Base-by-base conservation (phyloP, 2,113 vertebrate species). In the Brachypodius melanocephalos region DNA sequence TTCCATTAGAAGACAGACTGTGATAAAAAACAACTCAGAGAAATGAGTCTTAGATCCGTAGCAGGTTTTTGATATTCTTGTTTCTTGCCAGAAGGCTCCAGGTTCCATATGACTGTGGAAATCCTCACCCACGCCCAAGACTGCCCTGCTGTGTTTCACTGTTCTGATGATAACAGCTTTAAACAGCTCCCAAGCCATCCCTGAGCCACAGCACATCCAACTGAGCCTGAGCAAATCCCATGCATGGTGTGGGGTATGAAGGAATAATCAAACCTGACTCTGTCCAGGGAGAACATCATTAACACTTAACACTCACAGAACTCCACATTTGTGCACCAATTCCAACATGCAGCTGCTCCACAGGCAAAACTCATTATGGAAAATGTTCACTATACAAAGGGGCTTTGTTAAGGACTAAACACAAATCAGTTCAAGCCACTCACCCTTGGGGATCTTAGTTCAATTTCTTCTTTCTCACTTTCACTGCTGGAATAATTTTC, bases 391-490 rank as follows among this genome's bases (percentile, higher is more conserved):
- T 31, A 14, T 0, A 93, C 93, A 80, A 90, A 85, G 42, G 52
- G 82, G 42, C 58, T 92, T 90, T 84, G 84, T 92, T 46, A 83
- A 79, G 58, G 57, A 68, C 78, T 62, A 24, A 68, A 57, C 1
- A 93, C 58, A 68, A 76, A 91, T 9, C 90, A 73, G 20, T 45
- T 61, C 82, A 67, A 77, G 65, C n/a, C 62, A 94, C 98, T 98
- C 97, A 99, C 99, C 97, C 98, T 98, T 13, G 98, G 98, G 38
- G 99, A 99, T 86, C 91, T 97, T 22, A 98, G 88, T 45, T 98
- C 98, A 79, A 91, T 85, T 93, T 98, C 98, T 84, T 98, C 98
- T 95, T 98, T 98, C 91, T 98, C 98, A 43, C 98, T 98, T 93
- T 99, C 98, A 34, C 98, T 98, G 93, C 98, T 98, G 68, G 98